A percentile compares a stretch with the other conserved stretches of the same genome.
Conservation (phyloP, 2,797 vertebrate species). For the Hypotaenidia okinawae region DNA sequence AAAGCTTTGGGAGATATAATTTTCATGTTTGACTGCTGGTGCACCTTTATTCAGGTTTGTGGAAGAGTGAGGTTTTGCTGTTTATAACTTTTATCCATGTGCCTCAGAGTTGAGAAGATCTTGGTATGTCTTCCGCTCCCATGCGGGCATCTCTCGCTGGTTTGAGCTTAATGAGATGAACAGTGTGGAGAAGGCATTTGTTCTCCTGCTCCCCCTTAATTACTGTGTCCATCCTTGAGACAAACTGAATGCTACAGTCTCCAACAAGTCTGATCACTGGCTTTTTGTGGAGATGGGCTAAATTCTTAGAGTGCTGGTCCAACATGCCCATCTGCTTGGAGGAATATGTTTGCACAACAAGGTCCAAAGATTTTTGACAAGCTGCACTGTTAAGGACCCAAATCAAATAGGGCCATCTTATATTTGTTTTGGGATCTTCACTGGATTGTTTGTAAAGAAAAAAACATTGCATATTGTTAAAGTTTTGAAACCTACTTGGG, state of each 20-base stretch:
- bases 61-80: neutral
- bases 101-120: neutral
- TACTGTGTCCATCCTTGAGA: neutral
- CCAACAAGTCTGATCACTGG: neutral
- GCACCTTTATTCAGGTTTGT: neutral
- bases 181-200: neutral
- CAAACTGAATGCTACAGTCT: neutral
- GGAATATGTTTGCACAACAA: neutral
- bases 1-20: neutral
- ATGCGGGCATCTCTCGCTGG: neutral
- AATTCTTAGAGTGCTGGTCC: neutral
- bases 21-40: neutral
- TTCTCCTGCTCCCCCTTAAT: neutral
- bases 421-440: neutral
- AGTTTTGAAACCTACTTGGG: neutral
- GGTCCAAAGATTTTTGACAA: neutral
- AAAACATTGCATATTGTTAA: neutral
- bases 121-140: neutral
- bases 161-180: neutral
- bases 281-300: neutral
- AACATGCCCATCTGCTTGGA: neutral
- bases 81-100: rapidly evolving
- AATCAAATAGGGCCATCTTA: neutral
- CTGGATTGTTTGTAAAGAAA: neutral
- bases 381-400: neutral